Conservation (phyloP, 1,140 invertebrate genomes). For the Eriocheir sinensis region DNA sequence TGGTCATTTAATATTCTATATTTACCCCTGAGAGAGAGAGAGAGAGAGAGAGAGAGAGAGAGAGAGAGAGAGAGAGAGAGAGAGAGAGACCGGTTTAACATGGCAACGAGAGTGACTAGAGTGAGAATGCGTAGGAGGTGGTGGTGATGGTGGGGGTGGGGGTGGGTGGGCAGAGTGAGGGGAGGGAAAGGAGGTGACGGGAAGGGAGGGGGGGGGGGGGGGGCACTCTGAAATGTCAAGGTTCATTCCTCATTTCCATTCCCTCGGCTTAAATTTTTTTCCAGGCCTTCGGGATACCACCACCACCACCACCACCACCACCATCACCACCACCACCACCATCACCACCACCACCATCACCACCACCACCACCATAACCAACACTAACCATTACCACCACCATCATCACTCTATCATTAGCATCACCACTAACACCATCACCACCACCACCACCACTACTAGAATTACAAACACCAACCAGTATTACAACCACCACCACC, state of each 20-base stretch:
- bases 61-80: conserved; percentile 22
- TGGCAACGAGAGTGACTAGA: background rate
- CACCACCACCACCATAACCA: background rate
- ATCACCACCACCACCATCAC: background rate
- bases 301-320: background rate
- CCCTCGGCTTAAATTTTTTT: background rate
- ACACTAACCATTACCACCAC: background rate
- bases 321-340: background rate
- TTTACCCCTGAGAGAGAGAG: background rate
- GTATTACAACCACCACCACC: too few relatives aligned
- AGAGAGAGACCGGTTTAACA: background rate
- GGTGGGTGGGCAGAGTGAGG: background rate
- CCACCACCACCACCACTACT: background rate
- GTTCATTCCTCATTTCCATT: background rate
- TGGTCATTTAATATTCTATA: background rate
- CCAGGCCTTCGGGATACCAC: background rate
- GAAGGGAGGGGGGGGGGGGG: background rate
- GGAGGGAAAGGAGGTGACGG: background rate
- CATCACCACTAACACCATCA: background rate
- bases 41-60: conserved; percentile 22
- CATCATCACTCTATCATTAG: background rate
- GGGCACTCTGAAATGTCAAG: background rate
- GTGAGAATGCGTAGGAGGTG: background rate
- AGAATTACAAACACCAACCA: too few relatives aligned
- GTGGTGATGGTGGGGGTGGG: background rate